These are phyloP conservation scores for Gulo gulo DNA, from an alignment of 2,113 vertebrate genomes.

Conservation along the genomic window DNA sequence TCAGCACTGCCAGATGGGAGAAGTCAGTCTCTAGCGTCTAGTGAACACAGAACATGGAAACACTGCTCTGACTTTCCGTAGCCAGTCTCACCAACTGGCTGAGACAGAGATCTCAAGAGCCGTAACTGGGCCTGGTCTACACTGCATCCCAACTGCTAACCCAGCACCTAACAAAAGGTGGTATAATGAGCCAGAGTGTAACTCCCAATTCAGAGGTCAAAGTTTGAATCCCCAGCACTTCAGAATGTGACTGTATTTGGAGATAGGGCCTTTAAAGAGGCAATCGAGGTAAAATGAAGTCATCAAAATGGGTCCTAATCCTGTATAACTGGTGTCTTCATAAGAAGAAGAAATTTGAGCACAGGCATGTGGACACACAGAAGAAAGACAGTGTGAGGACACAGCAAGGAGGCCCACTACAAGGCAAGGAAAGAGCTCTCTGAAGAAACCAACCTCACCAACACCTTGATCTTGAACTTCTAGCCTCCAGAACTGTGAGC, in stretches of 20 bases:
- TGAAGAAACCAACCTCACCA: background rate
- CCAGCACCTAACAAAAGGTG: too few relatives aligned
- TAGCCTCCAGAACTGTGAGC: background rate
- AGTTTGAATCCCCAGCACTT: background rate
- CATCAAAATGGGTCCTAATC: background rate
- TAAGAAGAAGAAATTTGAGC: background rate
- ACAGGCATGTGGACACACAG: background rate
- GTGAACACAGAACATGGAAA: too few relatives aligned
- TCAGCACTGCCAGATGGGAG: accelerated
- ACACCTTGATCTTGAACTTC: background rate
- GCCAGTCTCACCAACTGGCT: background rate
- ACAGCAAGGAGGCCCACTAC: background rate
- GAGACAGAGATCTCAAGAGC: background rate
- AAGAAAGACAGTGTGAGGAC: background rate
- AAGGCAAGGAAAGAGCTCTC: background rate
- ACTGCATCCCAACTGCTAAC: background rate
- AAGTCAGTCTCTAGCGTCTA: background rate
- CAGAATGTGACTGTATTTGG: background rate
- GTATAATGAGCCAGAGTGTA: too few relatives aligned
- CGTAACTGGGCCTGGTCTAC: background rate
- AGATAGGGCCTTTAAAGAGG: background rate
- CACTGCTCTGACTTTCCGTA: background rate
- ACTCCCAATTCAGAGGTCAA: background rate
- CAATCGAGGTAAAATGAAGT: background rate
- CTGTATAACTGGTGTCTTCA: background rate